Percentiles rank a stretch among this genome's conserved stretches.
These are phyloP conservation scores for Enteromius thamalakanensis DNA, from an alignment of 2,797 vertebrate genomes.

Conservation along the genomic window DNA sequence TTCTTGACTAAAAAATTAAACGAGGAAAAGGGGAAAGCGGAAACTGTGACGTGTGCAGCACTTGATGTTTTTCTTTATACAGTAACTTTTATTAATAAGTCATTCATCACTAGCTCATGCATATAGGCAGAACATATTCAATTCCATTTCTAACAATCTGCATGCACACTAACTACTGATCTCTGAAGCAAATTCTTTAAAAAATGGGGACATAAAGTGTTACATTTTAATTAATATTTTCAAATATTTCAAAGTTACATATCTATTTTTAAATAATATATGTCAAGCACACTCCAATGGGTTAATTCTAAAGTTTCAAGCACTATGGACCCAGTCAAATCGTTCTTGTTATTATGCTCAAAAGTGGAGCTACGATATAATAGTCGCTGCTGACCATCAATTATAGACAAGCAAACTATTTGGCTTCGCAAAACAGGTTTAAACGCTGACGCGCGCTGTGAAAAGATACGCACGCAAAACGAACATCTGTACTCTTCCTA, in stretches of 20 bases:
- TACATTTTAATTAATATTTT: background rate
- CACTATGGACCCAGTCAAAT: background rate
- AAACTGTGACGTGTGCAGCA: background rate
- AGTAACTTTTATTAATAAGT: slow-evolving; percentile 33
- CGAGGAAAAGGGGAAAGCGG: background rate
- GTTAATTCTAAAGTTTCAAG: slow-evolving; percentile 35
- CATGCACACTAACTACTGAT: slow-evolving; percentile 10
- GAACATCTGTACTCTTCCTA: slow-evolving; percentile 66
- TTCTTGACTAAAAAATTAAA: background rate
- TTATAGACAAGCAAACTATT: background rate
- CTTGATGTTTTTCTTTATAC: slow-evolving; percentile 50
- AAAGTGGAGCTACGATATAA: background rate
- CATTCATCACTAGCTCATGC: slow-evolving; percentile 1
- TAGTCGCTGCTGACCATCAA: background rate
- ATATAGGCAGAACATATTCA: background rate
- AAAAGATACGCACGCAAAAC: slow-evolving; percentile 41
- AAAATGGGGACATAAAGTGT: background rate
- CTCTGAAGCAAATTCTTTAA: background rate
- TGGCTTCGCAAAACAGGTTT: slow-evolving; percentile 19
- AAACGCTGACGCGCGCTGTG: background rate
- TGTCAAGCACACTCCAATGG: background rate
- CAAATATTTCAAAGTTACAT: background rate
- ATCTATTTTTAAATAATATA: background rate
- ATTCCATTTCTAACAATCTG: background rate
- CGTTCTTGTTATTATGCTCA: background rate